A percentile compares a stretch with the other conserved stretches of the same genome.
Conservation (phyloP, 2,888 invertebrate species). For the Phortica magna region DNA sequence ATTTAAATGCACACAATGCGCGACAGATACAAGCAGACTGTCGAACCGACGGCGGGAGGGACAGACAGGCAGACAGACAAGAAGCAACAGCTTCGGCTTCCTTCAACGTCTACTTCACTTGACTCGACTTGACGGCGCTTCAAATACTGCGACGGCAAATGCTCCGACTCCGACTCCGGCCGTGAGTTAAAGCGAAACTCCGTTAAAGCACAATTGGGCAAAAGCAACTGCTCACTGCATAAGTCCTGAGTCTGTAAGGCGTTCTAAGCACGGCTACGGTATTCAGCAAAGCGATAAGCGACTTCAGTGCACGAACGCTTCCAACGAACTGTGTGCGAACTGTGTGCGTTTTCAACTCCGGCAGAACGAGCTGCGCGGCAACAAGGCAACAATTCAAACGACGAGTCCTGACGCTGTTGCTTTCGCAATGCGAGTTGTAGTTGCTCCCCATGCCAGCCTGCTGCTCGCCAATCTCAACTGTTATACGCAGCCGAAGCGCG, state of each 20-base stretch:
- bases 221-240: not conserved
- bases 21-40: not conserved
- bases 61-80: not conserved
- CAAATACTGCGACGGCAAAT: not conserved
- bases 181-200: too few species aligned
- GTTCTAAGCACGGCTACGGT: not conserved
- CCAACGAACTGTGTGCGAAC: slow-evolving; percentile 68
- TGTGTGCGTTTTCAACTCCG: slow-evolving; percentile 55
- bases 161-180: too few species aligned
- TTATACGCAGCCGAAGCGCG: slow-evolving; percentile 52
- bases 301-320: slow-evolving; percentile 61
- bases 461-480: slow-evolving; percentile 43
- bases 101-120: too few species aligned
- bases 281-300: slow-evolving; percentile 44
- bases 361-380: not conserved
- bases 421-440: not conserved
- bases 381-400: not conserved
- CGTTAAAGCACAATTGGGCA: too few species aligned
- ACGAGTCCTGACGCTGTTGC: slow-evolving; percentile 48
- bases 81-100: not conserved
- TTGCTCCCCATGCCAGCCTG: not conserved
- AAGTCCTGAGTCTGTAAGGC: too few species aligned
- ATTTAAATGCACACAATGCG: not conserved
- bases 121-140: too few species aligned
- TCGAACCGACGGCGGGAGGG: not conserved